A percentile compares a stretch with the other conserved stretches of the same genome.
These are phyloP conservation scores for Piprites chloris DNA, from an alignment of 2,113 vertebrate species.

Conservation along the genomic window DNA sequence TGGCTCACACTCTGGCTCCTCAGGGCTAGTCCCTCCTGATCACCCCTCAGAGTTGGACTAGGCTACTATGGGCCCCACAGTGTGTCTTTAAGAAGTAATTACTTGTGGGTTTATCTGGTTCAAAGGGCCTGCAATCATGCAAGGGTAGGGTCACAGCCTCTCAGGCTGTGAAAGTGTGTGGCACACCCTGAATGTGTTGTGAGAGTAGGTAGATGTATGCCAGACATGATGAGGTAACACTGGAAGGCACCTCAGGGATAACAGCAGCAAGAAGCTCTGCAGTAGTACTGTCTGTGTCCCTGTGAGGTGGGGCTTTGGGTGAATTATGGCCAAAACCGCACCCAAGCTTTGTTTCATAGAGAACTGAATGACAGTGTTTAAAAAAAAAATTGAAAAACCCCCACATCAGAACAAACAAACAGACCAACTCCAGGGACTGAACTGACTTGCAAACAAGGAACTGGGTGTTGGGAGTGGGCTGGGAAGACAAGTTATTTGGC, in stretches of 20 bases:
- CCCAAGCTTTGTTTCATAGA: background rate
- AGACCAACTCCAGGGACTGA: background rate
- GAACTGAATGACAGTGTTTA: background rate
- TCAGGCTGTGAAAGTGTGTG: background rate
- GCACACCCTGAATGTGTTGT: background rate
- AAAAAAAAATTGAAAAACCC: background rate
- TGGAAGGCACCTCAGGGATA: background rate
- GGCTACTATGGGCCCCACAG: background rate
- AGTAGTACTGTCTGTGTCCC: fast-evolving
- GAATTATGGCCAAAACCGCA: background rate
- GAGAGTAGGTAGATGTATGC: fast-evolving
- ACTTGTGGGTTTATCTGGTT: background rate
- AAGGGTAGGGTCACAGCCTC: background rate
- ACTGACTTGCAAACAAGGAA: background rate
- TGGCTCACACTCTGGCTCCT: background rate
- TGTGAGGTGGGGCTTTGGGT: background rate
- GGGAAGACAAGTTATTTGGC: background rate
- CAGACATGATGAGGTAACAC: background rate
- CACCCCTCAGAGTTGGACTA: fast-evolving
- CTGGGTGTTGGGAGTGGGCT: background rate
- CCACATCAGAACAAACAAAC: background rate
- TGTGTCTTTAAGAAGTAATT: background rate
- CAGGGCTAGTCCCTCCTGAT: background rate
- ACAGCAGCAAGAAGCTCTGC: background rate
- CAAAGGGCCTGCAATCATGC: background rate